A percentile compares a stretch with the other conserved stretches of the same genome.
phyloP scores from a whole-genome alignment of 2,888 invertebrate genomes.

The Eremobia ochroleuca region DNA sequence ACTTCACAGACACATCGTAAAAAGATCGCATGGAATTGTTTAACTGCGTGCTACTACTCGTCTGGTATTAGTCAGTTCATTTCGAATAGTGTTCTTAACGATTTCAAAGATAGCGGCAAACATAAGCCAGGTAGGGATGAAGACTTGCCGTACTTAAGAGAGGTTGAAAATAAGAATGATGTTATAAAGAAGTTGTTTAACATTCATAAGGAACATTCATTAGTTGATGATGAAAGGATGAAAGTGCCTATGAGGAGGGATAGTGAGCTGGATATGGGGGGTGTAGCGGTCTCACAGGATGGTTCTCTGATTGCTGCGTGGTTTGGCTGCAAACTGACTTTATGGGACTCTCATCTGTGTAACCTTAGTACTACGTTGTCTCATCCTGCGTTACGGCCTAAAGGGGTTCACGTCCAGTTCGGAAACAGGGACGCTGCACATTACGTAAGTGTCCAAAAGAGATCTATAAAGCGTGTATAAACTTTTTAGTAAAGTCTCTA shows the following conservation, averaged over 20 bases:
- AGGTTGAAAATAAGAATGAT: constrained; percentile 72
- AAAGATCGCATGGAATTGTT: constrained; percentile 79
- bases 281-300: constrained; percentile 86
- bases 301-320: constrained; percentile 89
- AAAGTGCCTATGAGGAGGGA: constrained; percentile 69
- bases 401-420: constrained; percentile 85
- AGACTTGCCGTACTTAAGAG: constrained; percentile 76
- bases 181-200: constrained; percentile 80
- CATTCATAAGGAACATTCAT: constrained; percentile 79
- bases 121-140: constrained; percentile 64
- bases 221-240: constrained; percentile 65
- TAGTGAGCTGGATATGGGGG: constrained; percentile 83
- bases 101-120: constrained; percentile 77
- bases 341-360: constrained; percentile 87
- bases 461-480: background rate
- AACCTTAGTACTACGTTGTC: constrained; percentile 83
- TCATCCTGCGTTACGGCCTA: constrained; percentile 86
- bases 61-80: constrained; percentile 82
- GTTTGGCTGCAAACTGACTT: constrained; percentile 87
- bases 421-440: constrained; percentile 87
- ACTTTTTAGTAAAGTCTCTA: background rate
- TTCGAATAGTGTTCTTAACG: constrained; percentile 80
- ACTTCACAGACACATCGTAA: constrained; percentile 68
- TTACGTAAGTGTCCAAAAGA: constrained; percentile 82
- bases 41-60: constrained; percentile 88